These are phyloP conservation scores for Promerops cafer DNA, from an alignment of 2,113 vertebrate species.

Conservation along the genomic window DNA sequence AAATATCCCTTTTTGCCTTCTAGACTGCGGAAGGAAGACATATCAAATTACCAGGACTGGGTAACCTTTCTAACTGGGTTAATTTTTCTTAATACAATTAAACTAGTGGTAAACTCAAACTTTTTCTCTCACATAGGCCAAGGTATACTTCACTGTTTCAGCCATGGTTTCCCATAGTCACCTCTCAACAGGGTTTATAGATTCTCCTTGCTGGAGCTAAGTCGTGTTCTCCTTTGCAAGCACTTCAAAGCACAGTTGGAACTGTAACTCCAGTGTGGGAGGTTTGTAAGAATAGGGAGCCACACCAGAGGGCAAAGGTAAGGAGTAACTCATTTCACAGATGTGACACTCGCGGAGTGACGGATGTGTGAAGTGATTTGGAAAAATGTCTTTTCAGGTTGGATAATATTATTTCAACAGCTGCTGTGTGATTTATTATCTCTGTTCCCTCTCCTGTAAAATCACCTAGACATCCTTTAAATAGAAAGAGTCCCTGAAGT, in stretches of 20 bases:
- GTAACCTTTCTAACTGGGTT: background rate
- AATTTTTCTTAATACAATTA: background rate
- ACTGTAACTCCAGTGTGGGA: background rate
- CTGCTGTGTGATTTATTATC: conserved; percentile 39
- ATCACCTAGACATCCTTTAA: conserved; percentile 30
- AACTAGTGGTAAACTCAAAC: background rate
- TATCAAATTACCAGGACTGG: background rate
- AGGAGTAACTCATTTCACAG: background rate
- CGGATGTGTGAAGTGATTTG: conserved; percentile 10
- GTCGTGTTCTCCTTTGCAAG: rapidly evolving
- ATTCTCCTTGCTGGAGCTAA: background rate
- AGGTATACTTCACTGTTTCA: background rate
- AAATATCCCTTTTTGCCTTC: background rate
- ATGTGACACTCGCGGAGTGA: background rate
- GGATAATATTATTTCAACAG: conserved; percentile 37
- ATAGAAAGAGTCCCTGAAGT: conserved; percentile 34
- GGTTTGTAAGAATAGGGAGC: background rate
- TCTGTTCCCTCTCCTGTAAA: conserved; percentile 27
- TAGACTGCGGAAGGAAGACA: background rate
- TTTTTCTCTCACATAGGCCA: background rate
- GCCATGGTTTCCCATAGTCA: background rate
- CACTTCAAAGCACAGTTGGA: background rate
- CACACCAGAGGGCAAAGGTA: background rate
- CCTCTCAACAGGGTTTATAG: background rate
- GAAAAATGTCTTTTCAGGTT: conserved; percentile 25